Evolutionary conservation across 2,113 vertebrate genomes (phyloP).

Genomic region (Amblyornis subalaris): DNA sequence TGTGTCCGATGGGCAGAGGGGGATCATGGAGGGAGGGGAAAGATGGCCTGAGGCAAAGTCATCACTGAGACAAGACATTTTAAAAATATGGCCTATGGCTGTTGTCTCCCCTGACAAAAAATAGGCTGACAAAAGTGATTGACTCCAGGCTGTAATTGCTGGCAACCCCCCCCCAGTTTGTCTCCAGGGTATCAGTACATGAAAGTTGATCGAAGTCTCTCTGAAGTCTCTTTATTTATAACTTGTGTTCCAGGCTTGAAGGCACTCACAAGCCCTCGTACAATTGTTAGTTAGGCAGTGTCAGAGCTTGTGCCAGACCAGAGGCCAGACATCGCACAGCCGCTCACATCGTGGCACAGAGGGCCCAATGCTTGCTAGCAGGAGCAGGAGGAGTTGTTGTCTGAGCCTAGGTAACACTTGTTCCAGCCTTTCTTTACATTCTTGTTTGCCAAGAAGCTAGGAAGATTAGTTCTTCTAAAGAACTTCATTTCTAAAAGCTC

Average conservation of each 20-base stretch:
- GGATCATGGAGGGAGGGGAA: neutral
- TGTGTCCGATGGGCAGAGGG: neutral
- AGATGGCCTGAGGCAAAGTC: neutral
- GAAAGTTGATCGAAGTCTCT: neutral
- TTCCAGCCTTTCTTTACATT: neutral
- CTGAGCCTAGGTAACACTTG: rapidly evolving
- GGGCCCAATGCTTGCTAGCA: rapidly evolving
- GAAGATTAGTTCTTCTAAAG: neutral
- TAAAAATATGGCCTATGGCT: neutral
- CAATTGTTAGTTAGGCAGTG: neutral
- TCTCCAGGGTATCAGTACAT: neutral
- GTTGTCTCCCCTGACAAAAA: neutral
- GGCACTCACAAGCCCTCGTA: neutral
- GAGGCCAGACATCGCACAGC: rapidly evolving
- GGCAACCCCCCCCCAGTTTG: neutral
- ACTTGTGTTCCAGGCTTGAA: neutral
- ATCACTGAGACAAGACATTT: neutral
- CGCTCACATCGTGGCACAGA: rapidly evolving
- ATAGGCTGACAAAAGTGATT: neutral
- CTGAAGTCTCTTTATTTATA: neutral
- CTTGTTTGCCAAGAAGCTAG: neutral
- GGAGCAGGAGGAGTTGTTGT: neutral
- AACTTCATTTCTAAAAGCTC: neutral
- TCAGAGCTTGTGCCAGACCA: neutral
- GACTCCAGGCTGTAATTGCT: neutral